These are phyloP conservation scores for Cheirogaleus medius DNA, from an alignment of 2,113 vertebrate species.

Conservation along the genomic window DNA sequence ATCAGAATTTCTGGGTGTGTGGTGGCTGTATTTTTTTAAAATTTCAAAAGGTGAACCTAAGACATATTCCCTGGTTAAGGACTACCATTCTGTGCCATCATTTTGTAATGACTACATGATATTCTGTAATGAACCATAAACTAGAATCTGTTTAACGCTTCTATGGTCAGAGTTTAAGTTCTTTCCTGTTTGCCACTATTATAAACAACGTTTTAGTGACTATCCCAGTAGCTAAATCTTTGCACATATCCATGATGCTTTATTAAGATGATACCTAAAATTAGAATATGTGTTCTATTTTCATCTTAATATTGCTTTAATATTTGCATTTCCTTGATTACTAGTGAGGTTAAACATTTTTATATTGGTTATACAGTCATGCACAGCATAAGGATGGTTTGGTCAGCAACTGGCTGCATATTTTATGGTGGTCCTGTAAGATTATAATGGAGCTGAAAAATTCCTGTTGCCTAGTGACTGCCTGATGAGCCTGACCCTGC, in stretches of 20 bases:
- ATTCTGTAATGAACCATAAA: neutral
- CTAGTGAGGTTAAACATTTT: conserved; percentile 37
- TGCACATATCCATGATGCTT: neutral
- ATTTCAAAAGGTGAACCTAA: neutral
- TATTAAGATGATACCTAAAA: conserved; percentile 24
- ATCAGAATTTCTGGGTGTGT: neutral
- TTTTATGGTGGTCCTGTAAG: neutral
- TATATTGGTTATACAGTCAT: neutral
- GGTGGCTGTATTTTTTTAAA: neutral
- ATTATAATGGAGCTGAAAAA: neutral
- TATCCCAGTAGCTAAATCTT: conserved; percentile 12
- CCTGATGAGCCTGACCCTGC: neutral
- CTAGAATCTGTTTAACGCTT: neutral
- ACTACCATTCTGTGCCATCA: neutral
- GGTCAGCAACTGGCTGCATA: neutral
- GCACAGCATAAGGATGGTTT: neutral
- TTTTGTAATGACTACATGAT: neutral
- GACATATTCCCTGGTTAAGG: neutral
- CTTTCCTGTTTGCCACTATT: neutral
- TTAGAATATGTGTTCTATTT: conserved; percentile 22
- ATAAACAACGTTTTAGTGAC: neutral
- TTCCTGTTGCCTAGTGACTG: neutral
- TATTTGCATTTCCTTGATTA: conserved; percentile 42
- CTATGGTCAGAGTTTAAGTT: neutral
- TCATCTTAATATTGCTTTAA: conserved; percentile 20